Conservation (phyloP, 2,797 vertebrate species). For the Novumbra hubbsi region DNA sequence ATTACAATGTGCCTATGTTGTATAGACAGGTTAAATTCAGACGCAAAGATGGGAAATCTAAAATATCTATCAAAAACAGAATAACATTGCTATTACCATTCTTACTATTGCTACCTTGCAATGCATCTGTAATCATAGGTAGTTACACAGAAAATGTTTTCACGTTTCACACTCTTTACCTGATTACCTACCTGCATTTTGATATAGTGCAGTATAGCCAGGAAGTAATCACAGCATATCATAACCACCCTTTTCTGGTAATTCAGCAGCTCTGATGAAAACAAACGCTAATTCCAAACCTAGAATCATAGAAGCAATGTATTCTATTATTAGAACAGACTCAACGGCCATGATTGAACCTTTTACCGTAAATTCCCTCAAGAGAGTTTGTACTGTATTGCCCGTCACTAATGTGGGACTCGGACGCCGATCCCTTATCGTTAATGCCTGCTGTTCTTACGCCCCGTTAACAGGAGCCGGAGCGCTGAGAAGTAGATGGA, state of each 20-base stretch:
- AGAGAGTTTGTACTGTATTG: background rate
- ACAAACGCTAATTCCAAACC: background rate
- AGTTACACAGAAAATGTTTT: background rate
- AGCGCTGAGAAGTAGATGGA: conserved; percentile 30
- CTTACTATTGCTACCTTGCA: background rate
- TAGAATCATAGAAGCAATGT: background rate
- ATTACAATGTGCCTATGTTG: background rate
- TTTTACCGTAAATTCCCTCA: background rate
- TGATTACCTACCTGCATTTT: background rate
- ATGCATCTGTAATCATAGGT: background rate
- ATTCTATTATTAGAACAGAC: background rate
- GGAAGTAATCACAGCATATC: background rate
- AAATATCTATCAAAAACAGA: too few species aligned
- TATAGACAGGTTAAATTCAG: background rate
- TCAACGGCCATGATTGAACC: background rate
- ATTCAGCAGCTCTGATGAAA: background rate
- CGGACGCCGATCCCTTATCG: background rate
- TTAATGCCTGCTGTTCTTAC: conserved; percentile 30
- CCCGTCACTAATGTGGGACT: background rate
- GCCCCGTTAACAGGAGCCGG: conserved; percentile 48
- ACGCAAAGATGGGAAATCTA: background rate
- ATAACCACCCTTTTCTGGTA: background rate
- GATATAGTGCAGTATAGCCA: background rate
- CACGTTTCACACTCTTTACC: background rate
- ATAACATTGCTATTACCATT: too few species aligned